Conservation (phyloP, 2,888 invertebrate species). For the Steinernema hermaphroditum region DNA sequence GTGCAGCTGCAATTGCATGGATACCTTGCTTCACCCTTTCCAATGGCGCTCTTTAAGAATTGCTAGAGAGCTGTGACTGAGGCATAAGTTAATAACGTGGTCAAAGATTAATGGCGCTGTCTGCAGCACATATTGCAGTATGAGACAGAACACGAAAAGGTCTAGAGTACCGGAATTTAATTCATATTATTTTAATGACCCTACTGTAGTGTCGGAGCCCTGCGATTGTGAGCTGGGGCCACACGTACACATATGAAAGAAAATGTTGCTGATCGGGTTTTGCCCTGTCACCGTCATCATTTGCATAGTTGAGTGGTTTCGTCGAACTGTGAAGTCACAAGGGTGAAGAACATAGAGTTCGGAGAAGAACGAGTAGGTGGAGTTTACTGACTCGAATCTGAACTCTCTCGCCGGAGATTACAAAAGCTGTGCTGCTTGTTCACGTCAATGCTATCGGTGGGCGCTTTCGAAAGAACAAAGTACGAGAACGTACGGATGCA, state of each 20-base stretch:
- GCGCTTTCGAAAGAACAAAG: conserved; percentile 25
- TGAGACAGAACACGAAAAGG: too few relatives aligned
- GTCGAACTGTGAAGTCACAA: not conserved
- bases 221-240: not conserved
- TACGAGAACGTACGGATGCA: conserved; percentile 15
- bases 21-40: not conserved
- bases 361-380: conserved; percentile 1
- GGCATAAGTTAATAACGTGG: not conserved
- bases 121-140: not conserved
- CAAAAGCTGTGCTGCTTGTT: conserved; percentile 4
- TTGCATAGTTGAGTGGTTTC: not conserved
- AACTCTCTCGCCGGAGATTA: conserved; percentile 21
- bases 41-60: not conserved
- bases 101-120: conserved; percentile 11
- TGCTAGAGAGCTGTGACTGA: not conserved
- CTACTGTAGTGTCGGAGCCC: not conserved
- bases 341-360: not conserved
- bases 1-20: conserved; percentile 22
- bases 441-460: not conserved
- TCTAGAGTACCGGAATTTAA: too few relatives aligned
- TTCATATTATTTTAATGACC: not conserved
- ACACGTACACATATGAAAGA: not conserved
- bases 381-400: not conserved
- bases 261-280: too few relatives aligned
- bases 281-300: not conserved